Evolutionary conservation across 2,797 vertebrate genomes (phyloP).

Genomic region (Ptychadena robeensis): DNA sequence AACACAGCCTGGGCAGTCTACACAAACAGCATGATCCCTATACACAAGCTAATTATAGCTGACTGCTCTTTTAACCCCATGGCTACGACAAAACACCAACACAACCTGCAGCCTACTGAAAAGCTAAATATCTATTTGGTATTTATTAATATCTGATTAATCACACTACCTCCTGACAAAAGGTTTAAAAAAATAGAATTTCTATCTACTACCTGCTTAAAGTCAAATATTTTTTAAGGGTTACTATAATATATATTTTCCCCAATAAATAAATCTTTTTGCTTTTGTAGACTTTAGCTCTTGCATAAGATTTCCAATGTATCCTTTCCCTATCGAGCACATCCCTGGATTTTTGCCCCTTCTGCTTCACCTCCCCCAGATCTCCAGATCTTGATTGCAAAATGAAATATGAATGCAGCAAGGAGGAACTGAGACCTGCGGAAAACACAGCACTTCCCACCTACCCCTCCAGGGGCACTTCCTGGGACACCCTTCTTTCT

Average conservation of each 20-base stretch:
- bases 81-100: slow-evolving; percentile 4
- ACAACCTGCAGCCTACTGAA: background rate
- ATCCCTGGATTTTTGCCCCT: slow-evolving; percentile 15
- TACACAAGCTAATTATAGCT: slow-evolving; percentile 23
- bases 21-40: slow-evolving; percentile 42
- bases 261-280: background rate
- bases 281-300: background rate
- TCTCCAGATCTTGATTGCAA: slow-evolving; percentile 56
- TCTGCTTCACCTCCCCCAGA: slow-evolving; percentile 44
- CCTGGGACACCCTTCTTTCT: slow-evolving; percentile 49
- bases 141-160: background rate
- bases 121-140: slow-evolving; percentile 19
- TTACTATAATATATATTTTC: background rate
- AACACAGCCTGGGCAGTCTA: slow-evolving; percentile 28
- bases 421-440: slow-evolving; percentile 50
- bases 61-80: slow-evolving; percentile 36
- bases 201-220: background rate
- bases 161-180: background rate
- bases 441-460: slow-evolving; percentile 51
- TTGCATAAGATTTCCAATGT: slow-evolving; percentile 6
- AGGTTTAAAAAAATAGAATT: background rate
- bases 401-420: slow-evolving; percentile 62
- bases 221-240: background rate
- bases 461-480: slow-evolving; percentile 51
- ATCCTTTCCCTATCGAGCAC: background rate